Percentiles rank a stretch among this genome's conserved stretches.
phyloP scores from a whole-genome alignment of 2,888 invertebrate species.

The Dione vanillae region DNA sequence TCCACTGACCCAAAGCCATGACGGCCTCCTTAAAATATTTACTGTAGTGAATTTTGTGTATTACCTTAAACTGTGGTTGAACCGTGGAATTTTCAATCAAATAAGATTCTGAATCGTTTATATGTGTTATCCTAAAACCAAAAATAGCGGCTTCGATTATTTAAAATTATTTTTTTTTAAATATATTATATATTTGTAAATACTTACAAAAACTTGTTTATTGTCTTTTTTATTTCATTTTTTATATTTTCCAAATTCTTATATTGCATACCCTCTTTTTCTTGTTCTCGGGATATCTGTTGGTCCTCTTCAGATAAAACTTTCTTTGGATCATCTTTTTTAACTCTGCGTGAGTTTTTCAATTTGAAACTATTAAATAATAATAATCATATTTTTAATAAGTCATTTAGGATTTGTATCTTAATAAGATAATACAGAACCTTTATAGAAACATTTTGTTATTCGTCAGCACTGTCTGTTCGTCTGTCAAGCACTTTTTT shows the following conservation, averaged over 20 bases:
- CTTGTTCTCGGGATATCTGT: neutral
- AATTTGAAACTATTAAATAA: neutral
- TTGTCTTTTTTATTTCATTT: constrained; percentile 49
- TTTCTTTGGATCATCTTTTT: constrained; percentile 20
- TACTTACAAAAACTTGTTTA: constrained; percentile 61
- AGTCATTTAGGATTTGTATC: neutral
- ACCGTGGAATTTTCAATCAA: constrained; percentile 20
- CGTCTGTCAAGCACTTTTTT: no score
- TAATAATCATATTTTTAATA: neutral
- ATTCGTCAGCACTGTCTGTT: no score
- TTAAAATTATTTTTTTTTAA: neutral
- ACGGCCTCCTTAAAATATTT: no score
- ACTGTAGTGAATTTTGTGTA: neutral
- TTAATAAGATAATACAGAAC: constrained; percentile 13
- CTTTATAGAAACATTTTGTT: no score
- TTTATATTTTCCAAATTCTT: constrained; percentile 44
- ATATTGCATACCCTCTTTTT: neutral
- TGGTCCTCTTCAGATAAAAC: constrained; percentile 1
- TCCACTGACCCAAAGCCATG: no score
- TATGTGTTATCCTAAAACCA: constrained; percentile 49
- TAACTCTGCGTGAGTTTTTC: constrained; percentile 12
- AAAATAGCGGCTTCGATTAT: constrained; percentile 3
- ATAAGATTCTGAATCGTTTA: constrained; percentile 47
- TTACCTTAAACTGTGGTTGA: constrained; percentile 14
- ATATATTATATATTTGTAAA: neutral